A percentile compares a stretch with the other conserved stretches of the same genome.
These are phyloP conservation scores for Delphinapterus leucas DNA, from an alignment of 2,113 vertebrate genomes.

Conservation along the genomic window DNA sequence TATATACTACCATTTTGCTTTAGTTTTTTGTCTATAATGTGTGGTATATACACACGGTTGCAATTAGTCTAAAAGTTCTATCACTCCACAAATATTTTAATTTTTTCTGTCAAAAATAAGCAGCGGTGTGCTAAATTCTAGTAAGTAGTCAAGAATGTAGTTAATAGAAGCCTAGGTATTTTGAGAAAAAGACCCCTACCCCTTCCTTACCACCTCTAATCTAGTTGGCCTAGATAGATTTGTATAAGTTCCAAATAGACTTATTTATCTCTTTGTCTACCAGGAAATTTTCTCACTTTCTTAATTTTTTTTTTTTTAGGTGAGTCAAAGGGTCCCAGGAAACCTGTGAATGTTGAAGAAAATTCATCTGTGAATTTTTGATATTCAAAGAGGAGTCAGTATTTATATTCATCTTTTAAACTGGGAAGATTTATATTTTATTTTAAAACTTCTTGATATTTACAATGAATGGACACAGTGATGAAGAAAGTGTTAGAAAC, in stretches of 20 bases:
- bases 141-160: neutral
- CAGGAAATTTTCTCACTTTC: neutral
- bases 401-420: conserved; percentile 75
- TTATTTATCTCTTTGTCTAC: neutral
- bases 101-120: conserved; percentile 32
- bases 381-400: conserved; percentile 64
- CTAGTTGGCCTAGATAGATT: neutral
- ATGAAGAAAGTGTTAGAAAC: conserved; percentile 96
- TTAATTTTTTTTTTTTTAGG: conserved; percentile 69
- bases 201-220: neutral
- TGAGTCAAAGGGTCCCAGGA: conserved; percentile 58
- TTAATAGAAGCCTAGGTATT: neutral
- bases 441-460: conserved; percentile 79
- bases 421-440: conserved; percentile 79
- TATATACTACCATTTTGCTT: neutral
- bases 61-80: conserved; percentile 26
- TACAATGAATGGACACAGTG: conserved; percentile 97
- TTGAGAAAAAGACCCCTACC: neutral
- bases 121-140: neutral
- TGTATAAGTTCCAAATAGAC: neutral
- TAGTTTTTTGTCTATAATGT: neutral
- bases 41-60: neutral
- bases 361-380: conserved; percentile 59
- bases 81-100: conserved; percentile 5
- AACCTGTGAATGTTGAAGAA: conserved; percentile 64